phyloP scores from a whole-genome alignment of 2,797 vertebrate species.

The Clarias fuscus region DNA sequence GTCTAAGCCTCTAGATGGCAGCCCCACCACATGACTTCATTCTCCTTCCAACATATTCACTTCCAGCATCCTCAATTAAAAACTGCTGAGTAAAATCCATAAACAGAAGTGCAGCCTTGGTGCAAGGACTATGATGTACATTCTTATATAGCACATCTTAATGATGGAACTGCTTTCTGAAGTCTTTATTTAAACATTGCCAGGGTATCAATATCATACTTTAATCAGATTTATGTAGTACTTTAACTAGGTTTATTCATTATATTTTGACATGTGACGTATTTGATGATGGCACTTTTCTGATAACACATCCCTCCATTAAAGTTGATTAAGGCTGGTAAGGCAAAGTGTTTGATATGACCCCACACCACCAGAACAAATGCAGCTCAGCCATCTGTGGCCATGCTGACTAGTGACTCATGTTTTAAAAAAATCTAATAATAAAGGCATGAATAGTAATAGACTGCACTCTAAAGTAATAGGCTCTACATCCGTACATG shows the following conservation, averaged over 20 bases:
- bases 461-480: neutral
- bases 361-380: constrained; percentile 2
- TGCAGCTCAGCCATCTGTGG: constrained; percentile 30
- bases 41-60: neutral
- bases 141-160: constrained; percentile 8
- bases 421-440: constrained; percentile 26
- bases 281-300: constrained; percentile 59
- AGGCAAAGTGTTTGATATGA: constrained; percentile 51
- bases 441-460: constrained; percentile 10
- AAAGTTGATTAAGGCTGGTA: constrained; percentile 75
- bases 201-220: constrained; percentile 32
- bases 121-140: neutral
- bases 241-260: constrained; percentile 34
- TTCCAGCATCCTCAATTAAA: neutral
- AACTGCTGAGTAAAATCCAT: neutral
- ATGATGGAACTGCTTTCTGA: constrained; percentile 1
- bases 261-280: constrained; percentile 68
- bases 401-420: neutral
- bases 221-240: constrained; percentile 57
- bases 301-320: constrained; percentile 74
- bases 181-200: neutral
- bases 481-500: neutral
- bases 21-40: constrained; percentile 6
- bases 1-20: constrained; percentile 49
- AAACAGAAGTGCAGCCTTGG: constrained; percentile 4